Evolutionary conservation across 2,113 vertebrate genomes (phyloP), one percentile per base, ranked within the genome.

Genomic region (Cyanistes caeruleus): DNA sequence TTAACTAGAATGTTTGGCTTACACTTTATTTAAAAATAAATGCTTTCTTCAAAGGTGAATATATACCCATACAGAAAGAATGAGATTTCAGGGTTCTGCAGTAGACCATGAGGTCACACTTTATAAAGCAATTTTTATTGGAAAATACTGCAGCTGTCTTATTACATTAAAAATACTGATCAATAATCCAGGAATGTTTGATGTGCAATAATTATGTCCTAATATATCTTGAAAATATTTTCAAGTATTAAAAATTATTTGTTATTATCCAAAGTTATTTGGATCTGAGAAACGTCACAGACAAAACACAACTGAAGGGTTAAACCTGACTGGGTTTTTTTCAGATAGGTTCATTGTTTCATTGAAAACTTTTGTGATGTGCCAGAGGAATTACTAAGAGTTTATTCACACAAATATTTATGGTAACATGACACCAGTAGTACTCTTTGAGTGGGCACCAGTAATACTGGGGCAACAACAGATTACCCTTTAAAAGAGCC

Each of bases 61-160:
- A 21, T 58, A 91, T 93, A 86, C 37, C 89, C 6, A 92, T 92
- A 17, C 60, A 95, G 87, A 92, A 95, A 94, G 79, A 94, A 68
- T 60, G 83, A 87, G 94, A 96, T 94, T 90, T 97, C 44, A 74
- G 94, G 75, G 94, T 96, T 96, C 95, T 85, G 39, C 91, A 97
- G 64, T 51, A 96, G 95, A 97, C 62, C 79, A 75, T 53, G 70
- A 85, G 97, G 94, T 63, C 30, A 24, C 24, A 81, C 72, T 90
- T 97, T 91, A 85, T 97, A 97, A 81, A 87, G 49, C 73, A 95
- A 94, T 19, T 91, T 97, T 93, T 39, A 96, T 90, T 97, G 94
- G 68, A 97, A 98, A 96, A 95, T 67, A 65, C 67, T 93, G 70
- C 78, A 94, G 67, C 85, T 93, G 88, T 86, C 94, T 97, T 93